Evolutionary conservation across 2,113 vertebrate genomes (phyloP).

Genomic region (Tenebrosternarchus preto): DNA sequence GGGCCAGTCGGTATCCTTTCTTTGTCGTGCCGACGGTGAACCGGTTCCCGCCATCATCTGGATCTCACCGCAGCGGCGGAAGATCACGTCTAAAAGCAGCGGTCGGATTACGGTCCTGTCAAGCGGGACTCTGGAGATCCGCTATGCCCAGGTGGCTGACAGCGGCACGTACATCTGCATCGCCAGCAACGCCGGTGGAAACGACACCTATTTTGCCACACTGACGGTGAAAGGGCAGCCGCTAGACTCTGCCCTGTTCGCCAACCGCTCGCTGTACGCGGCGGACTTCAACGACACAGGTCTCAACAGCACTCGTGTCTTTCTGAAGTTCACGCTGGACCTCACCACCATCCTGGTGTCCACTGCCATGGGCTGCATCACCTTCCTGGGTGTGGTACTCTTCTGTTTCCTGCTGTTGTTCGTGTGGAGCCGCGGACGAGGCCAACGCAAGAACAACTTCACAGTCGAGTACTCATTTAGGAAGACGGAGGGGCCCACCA

Average conservation of each 20-base stretch:
- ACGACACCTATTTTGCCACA: slow-evolving; percentile 95
- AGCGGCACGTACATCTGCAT: slow-evolving; percentile 98
- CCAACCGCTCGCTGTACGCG: slow-evolving; percentile 82
- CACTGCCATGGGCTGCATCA: slow-evolving; percentile 99
- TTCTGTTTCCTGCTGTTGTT: slow-evolving; percentile 98
- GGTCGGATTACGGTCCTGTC: slow-evolving; percentile 83
- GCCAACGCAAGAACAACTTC: slow-evolving; percentile 97
- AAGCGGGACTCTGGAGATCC: slow-evolving; percentile 89
- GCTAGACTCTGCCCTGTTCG: slow-evolving; percentile 68
- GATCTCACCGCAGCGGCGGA: slow-evolving; percentile 90
- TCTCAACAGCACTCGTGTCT: slow-evolving; percentile 88
- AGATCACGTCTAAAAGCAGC: slow-evolving; percentile 78
- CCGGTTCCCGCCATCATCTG: slow-evolving; percentile 87
- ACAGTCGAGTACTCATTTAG: slow-evolving; percentile 96
- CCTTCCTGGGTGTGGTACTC: slow-evolving; percentile 95
- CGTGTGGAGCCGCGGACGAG: slow-evolving; percentile 95
- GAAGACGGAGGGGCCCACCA: slow-evolving; percentile 85
- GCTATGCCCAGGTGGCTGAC: slow-evolving; percentile 86
- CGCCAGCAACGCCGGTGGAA: slow-evolving; percentile 93
- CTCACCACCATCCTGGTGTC: slow-evolving; percentile 97
- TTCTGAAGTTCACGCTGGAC: slow-evolving; percentile 91
- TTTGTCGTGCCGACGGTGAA: slow-evolving; percentile 91
- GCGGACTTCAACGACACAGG: slow-evolving; percentile 85
- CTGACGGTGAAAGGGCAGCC: slow-evolving; percentile 82
- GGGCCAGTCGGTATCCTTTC: slow-evolving; percentile 85